These are phyloP conservation scores for Pardalotus punctatus DNA, from an alignment of 2,113 vertebrate species.

Conservation along the genomic window DNA sequence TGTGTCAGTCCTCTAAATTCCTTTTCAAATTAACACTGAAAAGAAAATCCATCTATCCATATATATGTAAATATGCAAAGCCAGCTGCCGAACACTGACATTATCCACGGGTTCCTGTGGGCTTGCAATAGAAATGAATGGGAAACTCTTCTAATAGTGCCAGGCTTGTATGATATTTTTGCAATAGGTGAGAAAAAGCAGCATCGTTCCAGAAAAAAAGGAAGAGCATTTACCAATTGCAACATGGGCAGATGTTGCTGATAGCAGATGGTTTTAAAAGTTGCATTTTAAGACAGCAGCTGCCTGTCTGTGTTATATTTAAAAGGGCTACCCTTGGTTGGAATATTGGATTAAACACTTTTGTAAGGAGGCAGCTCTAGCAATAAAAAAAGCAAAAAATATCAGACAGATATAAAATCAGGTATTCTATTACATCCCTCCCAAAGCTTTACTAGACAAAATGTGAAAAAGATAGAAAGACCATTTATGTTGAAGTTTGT, in stretches of 20 bases:
- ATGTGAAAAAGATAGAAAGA: background rate
- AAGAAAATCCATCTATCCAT: constrained; percentile 25
- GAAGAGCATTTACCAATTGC: constrained; percentile 9
- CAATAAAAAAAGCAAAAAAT: background rate
- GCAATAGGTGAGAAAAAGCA: constrained; percentile 43
- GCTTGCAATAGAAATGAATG: background rate
- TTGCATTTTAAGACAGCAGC: background rate
- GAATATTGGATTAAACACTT: background rate
- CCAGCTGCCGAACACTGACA: constrained; percentile 25
- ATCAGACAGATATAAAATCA: background rate
- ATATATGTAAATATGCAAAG: constrained; percentile 39
- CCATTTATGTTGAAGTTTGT: background rate
- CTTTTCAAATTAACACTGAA: constrained; percentile 48
- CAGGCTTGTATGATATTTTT: background rate
- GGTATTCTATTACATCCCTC: background rate
- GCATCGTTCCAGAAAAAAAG: background rate
- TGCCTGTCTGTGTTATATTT: constrained; percentile 4
- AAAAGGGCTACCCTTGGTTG: background rate
- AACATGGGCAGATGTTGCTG: background rate
- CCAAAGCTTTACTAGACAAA: background rate
- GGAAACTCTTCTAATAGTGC: background rate
- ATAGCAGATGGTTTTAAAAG: constrained; percentile 43
- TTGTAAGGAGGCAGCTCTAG: background rate
- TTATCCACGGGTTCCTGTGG: background rate
- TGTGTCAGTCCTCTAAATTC: background rate